phyloP scores from a whole-genome alignment of 1,140 invertebrate species.

The Bombus breviceps region DNA sequence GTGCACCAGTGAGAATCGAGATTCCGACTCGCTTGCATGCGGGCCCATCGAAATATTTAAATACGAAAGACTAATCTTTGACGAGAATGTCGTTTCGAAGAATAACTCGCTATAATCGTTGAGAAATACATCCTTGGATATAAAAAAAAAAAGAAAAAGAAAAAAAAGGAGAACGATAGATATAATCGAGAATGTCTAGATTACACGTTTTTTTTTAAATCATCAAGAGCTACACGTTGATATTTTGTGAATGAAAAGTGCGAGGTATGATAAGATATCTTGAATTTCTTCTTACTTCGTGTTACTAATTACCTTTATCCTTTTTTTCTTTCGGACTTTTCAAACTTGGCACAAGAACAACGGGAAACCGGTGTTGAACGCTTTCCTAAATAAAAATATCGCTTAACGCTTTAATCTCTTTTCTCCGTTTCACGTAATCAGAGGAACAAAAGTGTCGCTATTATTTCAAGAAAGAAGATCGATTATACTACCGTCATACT shows the following conservation, averaged over 20 bases:
- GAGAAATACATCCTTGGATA: neutral
- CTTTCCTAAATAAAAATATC: neutral
- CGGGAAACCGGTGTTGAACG: neutral
- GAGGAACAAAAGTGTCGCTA: neutral
- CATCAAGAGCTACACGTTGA: neutral
- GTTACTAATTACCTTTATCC: neutral
- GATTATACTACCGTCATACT: neutral
- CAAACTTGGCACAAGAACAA: neutral
- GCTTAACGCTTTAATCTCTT: neutral
- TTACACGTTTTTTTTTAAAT: neutral
- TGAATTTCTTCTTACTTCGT: neutral
- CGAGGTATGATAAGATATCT: neutral
- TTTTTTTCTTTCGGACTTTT: neutral
- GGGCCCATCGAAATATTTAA: constrained; percentile 40
- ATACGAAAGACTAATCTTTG: neutral
- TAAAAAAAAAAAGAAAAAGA: too few species aligned
- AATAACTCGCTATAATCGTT: neutral
- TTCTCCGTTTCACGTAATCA: neutral
- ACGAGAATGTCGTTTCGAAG: neutral
- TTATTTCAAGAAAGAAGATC: neutral
- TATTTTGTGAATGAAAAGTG: constrained; percentile 21
- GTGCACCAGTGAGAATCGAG: constrained; percentile 73
- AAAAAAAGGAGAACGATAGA: neutral
- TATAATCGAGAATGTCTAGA: neutral
- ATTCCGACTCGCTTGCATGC: constrained; percentile 70